A percentile compares a stretch with the other conserved stretches of the same genome.
These are phyloP conservation scores for Hoplodrina ambigua DNA, from an alignment of 2,888 invertebrate species.

Conservation along the genomic window DNA sequence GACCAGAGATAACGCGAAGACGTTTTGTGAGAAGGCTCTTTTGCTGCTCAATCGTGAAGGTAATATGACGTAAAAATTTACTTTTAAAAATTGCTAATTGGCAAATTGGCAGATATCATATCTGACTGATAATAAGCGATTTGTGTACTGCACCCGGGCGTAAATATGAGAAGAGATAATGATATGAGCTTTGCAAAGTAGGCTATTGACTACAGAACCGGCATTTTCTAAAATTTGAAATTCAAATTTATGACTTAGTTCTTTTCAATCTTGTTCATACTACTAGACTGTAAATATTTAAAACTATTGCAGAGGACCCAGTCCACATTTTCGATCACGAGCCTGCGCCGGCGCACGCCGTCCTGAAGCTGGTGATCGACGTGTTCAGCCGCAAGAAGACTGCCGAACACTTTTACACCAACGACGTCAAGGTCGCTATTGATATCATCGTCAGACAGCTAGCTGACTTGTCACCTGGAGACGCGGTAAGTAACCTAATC, in stretches of 20 bases:
- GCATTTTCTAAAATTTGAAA: too few relatives aligned
- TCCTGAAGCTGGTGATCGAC: conserved; percentile 96
- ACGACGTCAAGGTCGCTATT: conserved; percentile 97
- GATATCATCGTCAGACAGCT: conserved; percentile 98
- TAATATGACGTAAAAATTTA: conserved; percentile 71
- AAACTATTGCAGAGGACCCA: conserved; percentile 93
- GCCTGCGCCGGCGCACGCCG: conserved; percentile 95
- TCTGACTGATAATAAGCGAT: too few relatives aligned
- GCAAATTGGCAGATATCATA: too few relatives aligned
- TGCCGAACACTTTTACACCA: conserved; percentile 97
- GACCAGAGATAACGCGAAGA: conserved; percentile 93
- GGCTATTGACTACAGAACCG: too few relatives aligned
- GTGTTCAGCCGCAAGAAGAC: conserved; percentile 95
- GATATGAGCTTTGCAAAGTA: too few relatives aligned
- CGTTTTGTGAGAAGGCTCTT: conserved; percentile 97
- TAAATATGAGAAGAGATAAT: too few relatives aligned
- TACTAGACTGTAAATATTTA: background rate
- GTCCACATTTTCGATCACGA: conserved; percentile 96
- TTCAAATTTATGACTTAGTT: too few relatives aligned
- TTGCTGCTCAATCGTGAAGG: conserved; percentile 97
- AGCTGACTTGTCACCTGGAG: conserved; percentile 96
- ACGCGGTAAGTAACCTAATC: conserved; percentile 89
- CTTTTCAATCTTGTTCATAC: too few relatives aligned
- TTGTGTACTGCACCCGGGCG: too few relatives aligned
- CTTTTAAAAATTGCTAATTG: too few relatives aligned